phyloP scores from a whole-genome alignment of 2,113 vertebrate species.

The Syrrhaptes paradoxus region DNA sequence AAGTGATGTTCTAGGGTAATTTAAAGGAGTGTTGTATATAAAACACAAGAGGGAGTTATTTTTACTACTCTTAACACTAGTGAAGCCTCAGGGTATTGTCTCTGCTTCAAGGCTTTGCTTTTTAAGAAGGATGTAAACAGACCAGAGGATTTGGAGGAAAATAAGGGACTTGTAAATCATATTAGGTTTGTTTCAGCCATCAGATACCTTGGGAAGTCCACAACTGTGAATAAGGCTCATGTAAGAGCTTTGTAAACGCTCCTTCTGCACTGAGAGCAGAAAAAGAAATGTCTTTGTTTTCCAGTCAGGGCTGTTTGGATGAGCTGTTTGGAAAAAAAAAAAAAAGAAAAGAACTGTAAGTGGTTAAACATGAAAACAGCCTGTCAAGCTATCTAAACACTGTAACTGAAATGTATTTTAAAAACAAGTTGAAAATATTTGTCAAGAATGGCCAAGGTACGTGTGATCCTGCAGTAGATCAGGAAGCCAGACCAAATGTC shows the following conservation, averaged over 20 bases:
- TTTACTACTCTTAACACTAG: background rate
- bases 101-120: background rate
- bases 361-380: background rate
- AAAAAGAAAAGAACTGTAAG: too few species aligned
- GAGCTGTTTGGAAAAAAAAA: background rate
- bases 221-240: background rate
- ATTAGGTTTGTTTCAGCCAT: background rate
- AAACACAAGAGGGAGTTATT: background rate
- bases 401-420: too few species aligned
- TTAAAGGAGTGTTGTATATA: background rate
- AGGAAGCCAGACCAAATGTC: background rate
- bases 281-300: background rate
- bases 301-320: background rate
- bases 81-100: background rate
- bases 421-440: background rate
- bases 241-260: background rate
- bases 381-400: background rate
- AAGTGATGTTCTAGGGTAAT: rapidly evolving
- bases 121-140: background rate
- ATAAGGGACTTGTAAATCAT: background rate
- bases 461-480: rapidly evolving
- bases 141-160: background rate
- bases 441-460: background rate
- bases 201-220: background rate
- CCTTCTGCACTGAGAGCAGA: background rate